Evolutionary conservation across 2,888 invertebrate species (phyloP).

Genomic region (Hyppa rectilinea): DNA sequence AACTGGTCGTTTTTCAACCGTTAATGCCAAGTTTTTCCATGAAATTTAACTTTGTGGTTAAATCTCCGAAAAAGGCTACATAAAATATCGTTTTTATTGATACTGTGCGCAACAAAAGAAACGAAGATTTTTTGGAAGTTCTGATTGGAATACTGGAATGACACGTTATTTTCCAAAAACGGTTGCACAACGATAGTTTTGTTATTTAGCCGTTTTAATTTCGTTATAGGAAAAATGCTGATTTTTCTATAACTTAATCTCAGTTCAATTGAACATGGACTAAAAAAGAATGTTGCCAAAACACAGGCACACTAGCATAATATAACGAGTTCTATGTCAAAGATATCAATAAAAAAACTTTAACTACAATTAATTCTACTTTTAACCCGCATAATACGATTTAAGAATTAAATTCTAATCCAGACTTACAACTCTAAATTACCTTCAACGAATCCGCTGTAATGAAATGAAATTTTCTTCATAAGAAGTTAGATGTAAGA

Average conservation of each 20-base stretch:
- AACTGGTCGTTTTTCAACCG: constrained; percentile 20
- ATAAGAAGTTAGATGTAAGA: constrained; percentile 71
- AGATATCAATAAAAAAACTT: constrained; percentile 6
- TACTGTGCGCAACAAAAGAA: constrained; percentile 16
- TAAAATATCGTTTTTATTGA: constrained; percentile 14
- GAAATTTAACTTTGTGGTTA: constrained; percentile 32
- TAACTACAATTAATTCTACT: constrained; percentile 12
- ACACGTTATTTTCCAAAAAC: constrained; percentile 3
- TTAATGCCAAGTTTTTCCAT: constrained; percentile 30
- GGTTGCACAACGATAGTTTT: not conserved
- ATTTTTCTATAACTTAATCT: not conserved
- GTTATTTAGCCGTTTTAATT: not conserved
- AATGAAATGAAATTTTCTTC: constrained; percentile 68
- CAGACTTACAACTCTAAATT: constrained; percentile 34
- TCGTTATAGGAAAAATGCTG: not conserved
- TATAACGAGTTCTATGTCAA: constrained; percentile 6
- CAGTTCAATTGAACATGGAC: not conserved
- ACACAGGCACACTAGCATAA: not conserved
- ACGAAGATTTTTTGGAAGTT: not conserved
- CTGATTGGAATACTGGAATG: constrained; percentile 10
- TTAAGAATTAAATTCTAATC: constrained; percentile 44
- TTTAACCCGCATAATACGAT: constrained; percentile 18
- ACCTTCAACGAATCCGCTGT: constrained; percentile 53
- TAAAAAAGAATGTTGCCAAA: not conserved
- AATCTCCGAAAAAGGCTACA: constrained; percentile 24